Conservation (phyloP, 2,888 invertebrate species). For the Apamea crenata region DNA sequence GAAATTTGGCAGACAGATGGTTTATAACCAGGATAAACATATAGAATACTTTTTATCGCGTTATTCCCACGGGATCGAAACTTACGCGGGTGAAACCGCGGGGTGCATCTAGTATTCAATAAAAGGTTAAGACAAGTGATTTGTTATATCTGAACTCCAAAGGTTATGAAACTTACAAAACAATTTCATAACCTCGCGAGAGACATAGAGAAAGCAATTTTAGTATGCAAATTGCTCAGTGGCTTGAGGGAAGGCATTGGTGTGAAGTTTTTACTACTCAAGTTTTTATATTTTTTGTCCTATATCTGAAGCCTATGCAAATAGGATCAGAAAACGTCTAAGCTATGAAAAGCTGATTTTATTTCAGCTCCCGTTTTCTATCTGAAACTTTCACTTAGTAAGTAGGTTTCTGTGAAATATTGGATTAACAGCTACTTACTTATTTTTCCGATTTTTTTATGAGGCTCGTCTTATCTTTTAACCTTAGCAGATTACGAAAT, state of each 20-base stretch:
- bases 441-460: neutral
- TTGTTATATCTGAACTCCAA: neutral
- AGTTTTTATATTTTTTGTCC: conserved; percentile 22
- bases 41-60: too few species aligned
- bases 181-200: neutral
- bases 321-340: conserved; percentile 19
- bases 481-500: neutral
- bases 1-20: too few species aligned
- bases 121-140: neutral
- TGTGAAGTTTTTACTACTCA: conserved; percentile 25
- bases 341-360: conserved; percentile 26
- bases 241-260: conserved; percentile 18
- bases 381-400: neutral
- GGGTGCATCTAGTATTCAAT: neutral
- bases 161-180: neutral
- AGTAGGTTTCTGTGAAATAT: neutral
- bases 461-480: neutral
- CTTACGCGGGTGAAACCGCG: too few species aligned
- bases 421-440: neutral
- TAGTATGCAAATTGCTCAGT: conserved; percentile 48
- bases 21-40: too few species aligned
- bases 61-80: too few species aligned
- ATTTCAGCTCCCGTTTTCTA: neutral
- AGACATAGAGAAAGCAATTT: conserved; percentile 16
- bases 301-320: conserved; percentile 22